These are phyloP conservation scores for Scleropages formosus DNA, from an alignment of 2,797 vertebrate genomes.

Conservation along the genomic window DNA sequence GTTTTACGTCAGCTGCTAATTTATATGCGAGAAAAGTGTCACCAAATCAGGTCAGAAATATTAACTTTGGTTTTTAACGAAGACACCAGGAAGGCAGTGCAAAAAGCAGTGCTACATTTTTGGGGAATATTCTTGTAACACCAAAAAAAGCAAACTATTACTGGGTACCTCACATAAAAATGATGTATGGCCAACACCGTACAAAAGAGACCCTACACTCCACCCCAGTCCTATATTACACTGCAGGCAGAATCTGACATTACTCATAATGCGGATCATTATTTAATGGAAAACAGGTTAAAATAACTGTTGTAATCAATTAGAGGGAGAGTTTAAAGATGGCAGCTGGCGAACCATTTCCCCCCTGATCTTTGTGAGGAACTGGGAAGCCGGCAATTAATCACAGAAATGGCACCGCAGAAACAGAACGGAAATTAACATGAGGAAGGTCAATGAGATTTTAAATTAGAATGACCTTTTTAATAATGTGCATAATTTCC, in stretches of 20 bases:
- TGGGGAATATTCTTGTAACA: too few relatives aligned
- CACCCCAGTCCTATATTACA: background rate
- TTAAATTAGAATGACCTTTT: slow-evolving; percentile 14
- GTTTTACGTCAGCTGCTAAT: too few relatives aligned
- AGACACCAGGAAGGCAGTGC: too few relatives aligned
- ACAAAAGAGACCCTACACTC: too few relatives aligned
- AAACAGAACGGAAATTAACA: background rate
- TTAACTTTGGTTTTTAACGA: too few relatives aligned
- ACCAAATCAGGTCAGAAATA: too few relatives aligned
- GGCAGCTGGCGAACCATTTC: background rate
- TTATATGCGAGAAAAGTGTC: too few relatives aligned
- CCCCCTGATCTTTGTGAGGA: background rate
- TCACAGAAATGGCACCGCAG: background rate
- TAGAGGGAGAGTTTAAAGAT: background rate
- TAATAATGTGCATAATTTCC: background rate
- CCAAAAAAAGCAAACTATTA: too few relatives aligned
- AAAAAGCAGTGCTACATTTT: too few relatives aligned
- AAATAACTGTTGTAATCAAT: background rate
- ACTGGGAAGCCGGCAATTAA: background rate
- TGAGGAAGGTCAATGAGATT: background rate
- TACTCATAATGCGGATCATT: slow-evolving; percentile 1
- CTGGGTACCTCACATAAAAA: too few relatives aligned
- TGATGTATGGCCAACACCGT: too few relatives aligned
- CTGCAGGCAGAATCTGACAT: background rate
- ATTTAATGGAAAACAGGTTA: background rate